Conservation (phyloP, 2,888 invertebrate species). For the Craniophora ligustri region DNA sequence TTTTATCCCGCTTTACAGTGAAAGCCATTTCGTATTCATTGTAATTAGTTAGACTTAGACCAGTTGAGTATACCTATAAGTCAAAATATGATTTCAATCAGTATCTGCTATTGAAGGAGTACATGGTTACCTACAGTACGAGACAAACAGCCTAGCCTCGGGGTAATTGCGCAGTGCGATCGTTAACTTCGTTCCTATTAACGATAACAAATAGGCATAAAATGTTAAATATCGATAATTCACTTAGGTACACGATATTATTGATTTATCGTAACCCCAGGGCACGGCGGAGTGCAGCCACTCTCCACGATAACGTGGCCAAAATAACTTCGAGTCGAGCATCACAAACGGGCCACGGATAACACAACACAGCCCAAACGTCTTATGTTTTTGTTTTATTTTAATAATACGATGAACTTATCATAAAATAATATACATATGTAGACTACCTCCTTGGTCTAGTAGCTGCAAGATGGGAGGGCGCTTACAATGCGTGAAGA, state of each 20-base stretch:
- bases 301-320: slow-evolving; percentile 81
- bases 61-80: slow-evolving; percentile 7
- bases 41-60: background rate
- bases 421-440: no score
- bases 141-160: slow-evolving; percentile 47
- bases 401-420: no score
- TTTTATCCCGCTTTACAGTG: background rate
- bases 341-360: slow-evolving; percentile 77
- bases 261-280: slow-evolving; percentile 80
- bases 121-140: slow-evolving; percentile 20
- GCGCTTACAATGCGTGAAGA: no score
- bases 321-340: slow-evolving; percentile 80
- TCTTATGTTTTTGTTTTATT: slow-evolving; percentile 69
- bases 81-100: slow-evolving; percentile 40
- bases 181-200: slow-evolving; percentile 59
- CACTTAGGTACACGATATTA: slow-evolving; percentile 75
- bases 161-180: slow-evolving; percentile 51
- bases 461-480: no score
- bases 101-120: slow-evolving; percentile 27
- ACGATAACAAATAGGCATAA: slow-evolving; percentile 61
- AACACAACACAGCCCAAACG: slow-evolving; percentile 63
- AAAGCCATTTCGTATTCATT: slow-evolving; percentile 4
- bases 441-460: background rate
- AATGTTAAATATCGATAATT: slow-evolving; percentile 74
- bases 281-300: slow-evolving; percentile 70